These are phyloP conservation scores for Ophioninae sp. DNA, from an alignment of 2,888 invertebrate species.

Conservation along the genomic window DNA sequence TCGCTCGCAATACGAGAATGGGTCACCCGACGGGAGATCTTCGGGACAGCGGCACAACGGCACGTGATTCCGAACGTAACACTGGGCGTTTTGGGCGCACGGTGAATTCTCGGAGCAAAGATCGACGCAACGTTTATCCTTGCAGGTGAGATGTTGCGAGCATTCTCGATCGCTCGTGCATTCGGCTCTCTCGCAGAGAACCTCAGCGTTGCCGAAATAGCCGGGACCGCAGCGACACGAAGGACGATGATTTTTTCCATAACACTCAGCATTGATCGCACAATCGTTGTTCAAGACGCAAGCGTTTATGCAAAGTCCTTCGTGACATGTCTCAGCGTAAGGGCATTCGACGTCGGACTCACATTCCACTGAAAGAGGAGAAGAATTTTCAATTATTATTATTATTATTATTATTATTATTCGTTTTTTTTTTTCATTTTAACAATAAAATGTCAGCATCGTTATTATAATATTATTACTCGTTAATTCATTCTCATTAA, in stretches of 20 bases:
- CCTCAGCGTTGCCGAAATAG: constrained; percentile 90
- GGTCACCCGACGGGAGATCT: constrained; percentile 90
- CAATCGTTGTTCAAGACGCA: constrained; percentile 91
- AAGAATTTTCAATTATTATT: neutral
- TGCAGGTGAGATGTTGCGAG: constrained; percentile 88
- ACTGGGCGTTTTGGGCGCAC: constrained; percentile 92
- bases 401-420: neutral
- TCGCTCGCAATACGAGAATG: constrained; percentile 88
- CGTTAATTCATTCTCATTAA: no score
- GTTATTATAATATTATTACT: no score
- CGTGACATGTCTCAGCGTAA: constrained; percentile 91
- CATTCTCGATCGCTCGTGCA: constrained; percentile 91
- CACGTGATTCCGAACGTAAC: constrained; percentile 90
- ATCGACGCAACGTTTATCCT: constrained; percentile 88
- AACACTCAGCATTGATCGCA: constrained; percentile 92
- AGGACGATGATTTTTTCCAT: constrained; percentile 89
- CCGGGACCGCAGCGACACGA: constrained; percentile 91
- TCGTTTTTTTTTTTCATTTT: neutral
- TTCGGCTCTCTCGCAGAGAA: constrained; percentile 89
- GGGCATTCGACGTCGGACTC: constrained; percentile 91
- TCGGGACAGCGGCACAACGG: constrained; percentile 92
- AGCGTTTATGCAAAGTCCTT: constrained; percentile 91
- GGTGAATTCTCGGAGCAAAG: constrained; percentile 88
- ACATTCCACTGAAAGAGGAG: constrained; percentile 86
- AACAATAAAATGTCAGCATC: neutral